Evolutionary conservation across 2,888 invertebrate genomes (phyloP).

Genomic region (Bruchidius siliquastri): DNA sequence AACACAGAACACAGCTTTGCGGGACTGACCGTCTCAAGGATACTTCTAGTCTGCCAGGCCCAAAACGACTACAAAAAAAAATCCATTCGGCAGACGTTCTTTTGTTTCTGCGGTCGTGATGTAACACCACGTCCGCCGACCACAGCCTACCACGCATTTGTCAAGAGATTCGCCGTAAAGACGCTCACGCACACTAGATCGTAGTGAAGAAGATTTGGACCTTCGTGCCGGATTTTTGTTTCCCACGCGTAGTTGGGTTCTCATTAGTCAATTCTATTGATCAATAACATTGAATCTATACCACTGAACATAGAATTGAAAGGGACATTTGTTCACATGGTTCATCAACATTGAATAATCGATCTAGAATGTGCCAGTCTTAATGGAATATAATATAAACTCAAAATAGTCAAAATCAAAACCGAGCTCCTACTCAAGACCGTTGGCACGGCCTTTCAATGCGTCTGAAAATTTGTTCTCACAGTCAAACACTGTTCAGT

Average conservation of each 20-base stretch:
- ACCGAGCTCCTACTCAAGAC: no score
- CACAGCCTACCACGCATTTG: not conserved
- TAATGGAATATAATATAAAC: no score
- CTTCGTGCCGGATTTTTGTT: not conserved
- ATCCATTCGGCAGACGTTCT: not conserved
- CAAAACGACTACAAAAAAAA: constrained; percentile 10
- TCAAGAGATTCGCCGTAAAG: not conserved
- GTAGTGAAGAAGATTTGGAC: not conserved
- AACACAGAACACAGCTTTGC: not conserved
- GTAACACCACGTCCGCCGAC: not conserved
- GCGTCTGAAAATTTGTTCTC: no score
- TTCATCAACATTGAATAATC: no score
- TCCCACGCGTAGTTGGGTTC: not conserved
- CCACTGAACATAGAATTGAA: no score
- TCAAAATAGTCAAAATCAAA: no score
- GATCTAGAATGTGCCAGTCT: no score
- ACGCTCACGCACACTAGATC: not conserved
- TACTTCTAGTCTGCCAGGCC: constrained; percentile 40
- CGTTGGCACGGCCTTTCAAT: no score
- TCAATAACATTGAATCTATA: no score
- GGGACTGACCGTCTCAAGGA: constrained; percentile 46
- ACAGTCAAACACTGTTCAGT: no score
- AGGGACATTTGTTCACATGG: no score
- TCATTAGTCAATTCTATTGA: no score
- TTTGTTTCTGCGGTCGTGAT: not conserved